Evolutionary conservation across 2,888 invertebrate genomes (phyloP), one percentile per base, ranked within the genome.

Genomic region (Hylaea fasciaria): DNA sequence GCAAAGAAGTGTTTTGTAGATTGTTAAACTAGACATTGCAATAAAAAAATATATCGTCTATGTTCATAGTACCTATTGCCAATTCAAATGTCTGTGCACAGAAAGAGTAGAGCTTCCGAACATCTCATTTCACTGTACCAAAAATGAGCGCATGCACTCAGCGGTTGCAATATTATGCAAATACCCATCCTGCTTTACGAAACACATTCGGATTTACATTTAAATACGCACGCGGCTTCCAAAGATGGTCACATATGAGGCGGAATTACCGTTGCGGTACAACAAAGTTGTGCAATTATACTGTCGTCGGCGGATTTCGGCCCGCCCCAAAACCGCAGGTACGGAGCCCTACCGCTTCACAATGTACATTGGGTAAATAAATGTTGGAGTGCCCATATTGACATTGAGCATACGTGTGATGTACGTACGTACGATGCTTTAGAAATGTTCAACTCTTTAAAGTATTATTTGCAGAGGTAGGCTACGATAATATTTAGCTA

Each of bases 241-340:
- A 68, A 69, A 67, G 64, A 73, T 71, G 70, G 65, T 63, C 71
- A 63, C 67, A 72, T 71, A 65, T 68, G 71, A 70, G 65, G 64
- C 65, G 57, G 65, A 69, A 66, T 68, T 59, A 62, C 65, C 64
- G 57, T 54, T 72, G 75, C 52, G 74, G 72, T 71, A 67, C 72
- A 70, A 71, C 77, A 72, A 81, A 81, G 76, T 78, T 81, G 67
- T 61, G 72, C 71, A 77, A 77, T 80, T 79, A 22, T 22, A 81
- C 77, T 61, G 65, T 57, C 72, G 68, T 64, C 72, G 71, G 69
- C 71, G 70, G 72, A 74, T 79, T 78, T 74, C 66, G 65, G 69
- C 62, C 62, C 60, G 65, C 67, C 72, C 67, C 65, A 66, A 78
- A 80, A 68, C 77, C 76, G 65, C 74, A 74, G 69, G 69, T 70